Evolutionary conservation across 30 jellyfish, hydroid and myxozoan genomes (phyloP).

Genomic region (Hydra vulgaris): DNA sequence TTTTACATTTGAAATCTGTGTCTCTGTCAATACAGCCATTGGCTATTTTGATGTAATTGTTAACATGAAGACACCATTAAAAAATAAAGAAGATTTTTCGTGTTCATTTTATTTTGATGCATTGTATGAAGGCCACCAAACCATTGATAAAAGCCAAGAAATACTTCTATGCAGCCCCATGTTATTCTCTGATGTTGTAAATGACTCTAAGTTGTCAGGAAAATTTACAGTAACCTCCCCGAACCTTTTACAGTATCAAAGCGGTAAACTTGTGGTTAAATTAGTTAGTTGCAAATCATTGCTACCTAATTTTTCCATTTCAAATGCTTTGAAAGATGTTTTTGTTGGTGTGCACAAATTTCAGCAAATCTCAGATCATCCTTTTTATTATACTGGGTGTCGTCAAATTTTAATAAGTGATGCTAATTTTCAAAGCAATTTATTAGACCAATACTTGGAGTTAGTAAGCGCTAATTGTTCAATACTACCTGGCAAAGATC

Average conservation of each 20-base stretch:
- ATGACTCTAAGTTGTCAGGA: conserved; percentile 15
- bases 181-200: conserved; percentile 16
- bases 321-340: conserved; percentile 12
- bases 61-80: conserved; percentile 20
- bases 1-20: conserved; percentile 51
- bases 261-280: conserved; percentile 39
- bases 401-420: conserved; percentile 10
- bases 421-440: neutral
- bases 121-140: conserved; percentile 21
- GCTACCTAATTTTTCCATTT: conserved; percentile 8
- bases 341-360: conserved; percentile 23
- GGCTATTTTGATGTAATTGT: conserved; percentile 64
- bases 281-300: conserved; percentile 9
- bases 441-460: conserved; percentile 20
- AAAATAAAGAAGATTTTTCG: conserved; percentile 7
- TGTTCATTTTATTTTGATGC: conserved; percentile 30
- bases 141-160: conserved; percentile 1
- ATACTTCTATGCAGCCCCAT: conserved; percentile 58
- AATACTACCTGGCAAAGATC: conserved; percentile 2
- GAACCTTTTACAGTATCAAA: conserved; percentile 35
- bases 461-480: conserved; percentile 11
- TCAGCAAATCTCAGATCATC: neutral
- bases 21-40: conserved; percentile 48
- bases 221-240: conserved; percentile 48
- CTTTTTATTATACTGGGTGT: conserved; percentile 19